Evolutionary conservation across 2,797 vertebrate species (phyloP).

Genomic region (Bradypodion ventrale): DNA sequence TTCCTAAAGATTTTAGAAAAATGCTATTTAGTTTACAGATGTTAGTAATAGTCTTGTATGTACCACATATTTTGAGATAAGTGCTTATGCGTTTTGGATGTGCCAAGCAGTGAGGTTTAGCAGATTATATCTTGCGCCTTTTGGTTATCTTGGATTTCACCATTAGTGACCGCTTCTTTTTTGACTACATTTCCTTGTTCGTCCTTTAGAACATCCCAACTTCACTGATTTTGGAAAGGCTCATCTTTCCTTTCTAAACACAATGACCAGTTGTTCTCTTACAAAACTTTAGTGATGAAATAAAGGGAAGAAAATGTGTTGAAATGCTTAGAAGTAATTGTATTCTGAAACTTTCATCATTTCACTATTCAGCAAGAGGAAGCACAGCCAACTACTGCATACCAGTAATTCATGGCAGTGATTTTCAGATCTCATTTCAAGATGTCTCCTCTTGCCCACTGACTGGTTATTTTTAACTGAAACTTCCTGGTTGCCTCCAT

Average conservation of each 20-base stretch:
- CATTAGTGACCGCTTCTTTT: neutral
- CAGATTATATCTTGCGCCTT: neutral
- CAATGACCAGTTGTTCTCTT: neutral
- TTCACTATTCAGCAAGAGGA: neutral
- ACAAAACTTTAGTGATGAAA: neutral
- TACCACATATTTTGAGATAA: slow-evolving; percentile 61
- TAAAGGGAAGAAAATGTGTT: neutral
- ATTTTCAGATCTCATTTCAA: neutral
- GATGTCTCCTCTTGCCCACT: neutral
- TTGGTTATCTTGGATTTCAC: neutral
- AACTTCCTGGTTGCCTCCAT: neutral
- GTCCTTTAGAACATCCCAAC: neutral
- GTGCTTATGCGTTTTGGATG: slow-evolving; percentile 40
- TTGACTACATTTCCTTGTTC: neutral
- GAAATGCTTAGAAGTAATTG: neutral
- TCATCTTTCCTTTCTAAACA: neutral
- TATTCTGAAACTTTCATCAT: neutral
- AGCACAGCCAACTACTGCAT: neutral
- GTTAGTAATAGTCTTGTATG: slow-evolving; percentile 62
- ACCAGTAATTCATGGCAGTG: neutral
- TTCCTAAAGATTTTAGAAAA: slow-evolving; percentile 75
- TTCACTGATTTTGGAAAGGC: neutral
- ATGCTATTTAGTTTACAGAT: slow-evolving; percentile 72
- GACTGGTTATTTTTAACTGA: neutral
- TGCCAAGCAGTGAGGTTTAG: slow-evolving; percentile 41